Conservation (phyloP, 2,113 vertebrate species). For the Dipodomys merriami region DNA sequence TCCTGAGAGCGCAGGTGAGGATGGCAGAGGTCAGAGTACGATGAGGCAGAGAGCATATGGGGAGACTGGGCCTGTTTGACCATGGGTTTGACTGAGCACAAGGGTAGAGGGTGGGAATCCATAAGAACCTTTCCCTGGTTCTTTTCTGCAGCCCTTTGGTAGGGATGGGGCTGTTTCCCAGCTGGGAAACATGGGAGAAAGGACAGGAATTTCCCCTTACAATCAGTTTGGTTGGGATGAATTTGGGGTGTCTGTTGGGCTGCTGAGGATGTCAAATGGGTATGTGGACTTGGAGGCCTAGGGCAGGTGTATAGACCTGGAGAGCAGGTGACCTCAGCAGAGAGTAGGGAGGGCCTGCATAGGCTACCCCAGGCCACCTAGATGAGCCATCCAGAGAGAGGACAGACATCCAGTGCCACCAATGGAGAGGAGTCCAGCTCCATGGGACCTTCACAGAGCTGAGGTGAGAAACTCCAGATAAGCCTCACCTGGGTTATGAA, state of each 20-base stretch:
- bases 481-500: neutral
- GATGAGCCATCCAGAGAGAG: neutral
- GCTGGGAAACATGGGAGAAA: neutral
- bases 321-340: fast-evolving
- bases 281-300: neutral
- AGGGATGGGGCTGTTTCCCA: neutral
- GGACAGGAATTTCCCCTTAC: neutral
- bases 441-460: too few species aligned
- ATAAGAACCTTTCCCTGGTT: neutral
- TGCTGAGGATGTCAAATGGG: neutral
- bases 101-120: neutral
- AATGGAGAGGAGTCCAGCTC: too few species aligned
- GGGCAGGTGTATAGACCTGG: neutral
- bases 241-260: neutral
- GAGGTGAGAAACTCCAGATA: neutral
- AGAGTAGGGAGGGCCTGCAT: neutral
- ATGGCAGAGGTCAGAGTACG: too few species aligned
- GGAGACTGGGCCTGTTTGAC: neutral
- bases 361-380: neutral
- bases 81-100: neutral
- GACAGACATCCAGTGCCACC: neutral
- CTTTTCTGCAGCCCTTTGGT: neutral
- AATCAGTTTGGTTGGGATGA: neutral
- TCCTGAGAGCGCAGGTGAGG: neutral
- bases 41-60: neutral